Evolutionary conservation across 2,888 invertebrate genomes (phyloP), one percentile per base, ranked within the genome.

Genomic region (Brachycybe producta): DNA sequence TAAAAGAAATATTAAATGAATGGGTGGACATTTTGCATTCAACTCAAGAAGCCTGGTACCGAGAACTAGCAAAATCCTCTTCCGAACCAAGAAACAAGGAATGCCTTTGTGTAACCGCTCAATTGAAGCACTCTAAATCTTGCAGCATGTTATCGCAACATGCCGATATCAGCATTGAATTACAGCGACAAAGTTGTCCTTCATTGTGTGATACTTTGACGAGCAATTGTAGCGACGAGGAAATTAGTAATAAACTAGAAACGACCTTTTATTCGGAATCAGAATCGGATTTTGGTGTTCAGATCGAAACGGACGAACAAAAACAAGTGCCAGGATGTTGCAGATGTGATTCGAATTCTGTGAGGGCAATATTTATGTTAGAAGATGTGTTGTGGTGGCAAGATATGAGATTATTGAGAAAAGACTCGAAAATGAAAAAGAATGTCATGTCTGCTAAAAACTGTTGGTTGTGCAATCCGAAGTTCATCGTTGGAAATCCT

Each of bases 331-430:
- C n/a, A n/a, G n/a, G n/a, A n/a, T n/a, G n/a, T n/a, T n/a, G n/a
- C n/a, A n/a, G n/a, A n/a, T n/a, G n/a, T n/a, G n/a, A n/a, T n/a
- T n/a, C n/a, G n/a, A n/a, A n/a, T n/a, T n/a, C n/a, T n/a, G n/a
- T n/a, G n/a, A n/a, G n/a, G n/a, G n/a, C n/a, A n/a, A n/a, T n/a
- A n/a, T n/a, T n/a, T n/a, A n/a, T n/a, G 5, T 15, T 43, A 7
- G 43, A 43, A 43, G 43, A 43, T 43, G 23, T 43, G 11, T 30
- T 30, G 32, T 43, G 43, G 43, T 19, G 17, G 30, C 19, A n/a
- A 7, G 43, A 43, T 11, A 30, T 43, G 27, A 30, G 11, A 43
- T 30, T 30, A 30, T 13, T 43, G 19, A 30, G 8, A 30, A 30
- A 30, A 11, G n/a, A n/a, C 32, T 30, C 32, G n/a, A n/a, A n/a